A percentile compares a stretch with the other conserved stretches of the same genome.
Conservation (phyloP, 1,140 invertebrate species). For the Sinella curviseta region DNA sequence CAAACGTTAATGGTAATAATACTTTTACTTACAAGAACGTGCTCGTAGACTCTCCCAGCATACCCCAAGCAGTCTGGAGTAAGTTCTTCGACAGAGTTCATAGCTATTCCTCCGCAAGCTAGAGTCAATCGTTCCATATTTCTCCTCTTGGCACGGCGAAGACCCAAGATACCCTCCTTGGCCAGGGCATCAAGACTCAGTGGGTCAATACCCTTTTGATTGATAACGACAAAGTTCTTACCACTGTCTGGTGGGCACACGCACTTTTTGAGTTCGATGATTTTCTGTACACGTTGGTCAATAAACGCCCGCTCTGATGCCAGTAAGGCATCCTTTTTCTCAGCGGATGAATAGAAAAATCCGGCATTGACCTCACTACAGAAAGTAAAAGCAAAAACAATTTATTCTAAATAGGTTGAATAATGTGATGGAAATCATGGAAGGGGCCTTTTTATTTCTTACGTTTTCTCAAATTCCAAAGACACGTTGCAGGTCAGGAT, state of each 20-base stretch:
- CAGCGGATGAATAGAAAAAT: slow-evolving; percentile 98
- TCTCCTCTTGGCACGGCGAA: slow-evolving; percentile 92
- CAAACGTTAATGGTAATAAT: too few relatives aligned
- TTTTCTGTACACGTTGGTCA: slow-evolving; percentile 89
- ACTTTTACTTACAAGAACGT: slow-evolving; percentile 71
- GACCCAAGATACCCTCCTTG: slow-evolving; percentile 90
- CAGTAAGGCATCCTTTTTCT: slow-evolving; percentile 93
- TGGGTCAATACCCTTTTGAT: slow-evolving; percentile 98
- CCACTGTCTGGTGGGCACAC: slow-evolving; percentile 79
- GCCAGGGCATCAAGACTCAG: slow-evolving; percentile 93
- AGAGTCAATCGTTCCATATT: slow-evolving; percentile 97
- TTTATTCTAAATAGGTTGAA: background rate
- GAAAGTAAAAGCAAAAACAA: slow-evolving; percentile 41
- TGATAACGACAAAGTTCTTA: slow-evolving; percentile 93
- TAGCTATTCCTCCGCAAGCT: slow-evolving; percentile 63
- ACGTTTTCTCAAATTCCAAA: slow-evolving; percentile 98
- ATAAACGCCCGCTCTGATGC: slow-evolving; percentile 94
- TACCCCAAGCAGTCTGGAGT: slow-evolving; percentile 83
- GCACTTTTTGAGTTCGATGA: slow-evolving; percentile 93
- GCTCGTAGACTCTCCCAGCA: slow-evolving; percentile 95
- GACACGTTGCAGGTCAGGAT: slow-evolving; percentile 98
- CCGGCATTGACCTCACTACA: slow-evolving; percentile 92
- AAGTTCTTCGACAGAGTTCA: slow-evolving; percentile 95
- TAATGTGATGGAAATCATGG: slow-evolving; percentile 37
- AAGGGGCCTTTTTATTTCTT: slow-evolving; percentile 14